Conservation (phyloP, 2,888 invertebrate genomes). For the Ophonus ardosiacus region DNA sequence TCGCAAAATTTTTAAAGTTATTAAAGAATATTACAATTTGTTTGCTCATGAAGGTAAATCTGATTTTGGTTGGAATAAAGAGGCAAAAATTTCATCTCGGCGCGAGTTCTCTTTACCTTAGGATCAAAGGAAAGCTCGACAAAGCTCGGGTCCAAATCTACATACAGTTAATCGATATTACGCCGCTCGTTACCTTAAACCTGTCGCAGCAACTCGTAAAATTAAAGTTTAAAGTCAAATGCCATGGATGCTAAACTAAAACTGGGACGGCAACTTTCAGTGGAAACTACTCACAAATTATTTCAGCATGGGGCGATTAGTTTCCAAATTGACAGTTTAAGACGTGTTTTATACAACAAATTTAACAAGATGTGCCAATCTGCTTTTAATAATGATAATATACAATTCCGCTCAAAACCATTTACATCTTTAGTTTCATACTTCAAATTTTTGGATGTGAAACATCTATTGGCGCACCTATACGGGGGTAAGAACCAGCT, state of each 20-base stretch:
- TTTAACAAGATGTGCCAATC: too few species aligned
- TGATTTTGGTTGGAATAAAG: neutral
- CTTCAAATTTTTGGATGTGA: too few species aligned
- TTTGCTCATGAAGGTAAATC: slow-evolving; percentile 4
- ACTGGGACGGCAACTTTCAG: neutral
- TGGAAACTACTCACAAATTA: too few species aligned
- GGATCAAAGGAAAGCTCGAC: slow-evolving; percentile 15
- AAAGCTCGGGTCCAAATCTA: neutral
- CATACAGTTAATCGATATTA: slow-evolving; percentile 25
- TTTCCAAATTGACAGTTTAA: too few species aligned
- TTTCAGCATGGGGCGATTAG: too few species aligned
- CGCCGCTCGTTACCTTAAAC: neutral
- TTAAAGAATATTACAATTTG: slow-evolving; percentile 17
- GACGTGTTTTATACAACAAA: too few species aligned
- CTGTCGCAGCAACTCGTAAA: neutral
- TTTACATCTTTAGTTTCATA: too few species aligned
- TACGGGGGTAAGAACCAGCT: too few species aligned
- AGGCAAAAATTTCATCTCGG: neutral
- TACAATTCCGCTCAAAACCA: too few species aligned
- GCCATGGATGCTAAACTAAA: neutral
- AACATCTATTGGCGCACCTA: too few species aligned
- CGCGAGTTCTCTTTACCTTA: neutral
- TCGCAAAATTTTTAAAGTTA: neutral
- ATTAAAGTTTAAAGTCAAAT: neutral
- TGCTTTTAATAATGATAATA: too few species aligned